Evolutionary conservation across 2,113 vertebrate genomes (phyloP), one percentile per base, ranked within the genome.

Genomic region (Tautogolabrus adspersus): DNA sequence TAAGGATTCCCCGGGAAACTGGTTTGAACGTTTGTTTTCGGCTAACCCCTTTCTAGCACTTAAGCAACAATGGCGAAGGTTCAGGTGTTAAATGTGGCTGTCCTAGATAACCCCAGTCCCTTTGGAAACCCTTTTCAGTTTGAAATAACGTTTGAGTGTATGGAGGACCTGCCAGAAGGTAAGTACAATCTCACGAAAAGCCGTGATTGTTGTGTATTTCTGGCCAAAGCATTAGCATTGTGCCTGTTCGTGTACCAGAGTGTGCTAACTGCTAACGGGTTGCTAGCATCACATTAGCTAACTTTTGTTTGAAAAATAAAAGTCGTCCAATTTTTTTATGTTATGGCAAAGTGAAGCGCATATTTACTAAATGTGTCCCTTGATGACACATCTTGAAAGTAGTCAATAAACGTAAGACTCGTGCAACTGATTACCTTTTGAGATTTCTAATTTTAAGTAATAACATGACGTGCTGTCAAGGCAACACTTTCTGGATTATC

Each of bases 121-220:
- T 98, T 98, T 84, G 91, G 96, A 84, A 97, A 96, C 88, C 97
- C 97, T 0, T 97, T 98, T 82, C 97, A 97, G 88, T 98, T 98
- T 87, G 96, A 98, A 89, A 96, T 97, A 77, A 97, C 96, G 1
- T 98, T 98, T 85, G 97, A 98, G 82, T 98, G 96, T 83, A 97
- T 88, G 93, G 97, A 98, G 77, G 95, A 96, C 84, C 93, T 98
- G 49, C 94, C 95, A 0, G 96, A 97, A 87, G 97, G 97, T 97
- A 84, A 90, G 94, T 22, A 22, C 21, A 10, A 11, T 16, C 30
- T 34, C 6, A 3, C 10, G 4, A 8, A 37, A 49, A n/a, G 12
- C 23, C 37, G 42, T 47, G 9, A 66, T 22, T 38, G 1, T 21
- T 54, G 10, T 40, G 62, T 61, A 10, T 55, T 1, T 47, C 22